These are phyloP conservation scores for Crotophaga sulcirostris DNA, from an alignment of 2,113 vertebrate species.

Conservation along the genomic window DNA sequence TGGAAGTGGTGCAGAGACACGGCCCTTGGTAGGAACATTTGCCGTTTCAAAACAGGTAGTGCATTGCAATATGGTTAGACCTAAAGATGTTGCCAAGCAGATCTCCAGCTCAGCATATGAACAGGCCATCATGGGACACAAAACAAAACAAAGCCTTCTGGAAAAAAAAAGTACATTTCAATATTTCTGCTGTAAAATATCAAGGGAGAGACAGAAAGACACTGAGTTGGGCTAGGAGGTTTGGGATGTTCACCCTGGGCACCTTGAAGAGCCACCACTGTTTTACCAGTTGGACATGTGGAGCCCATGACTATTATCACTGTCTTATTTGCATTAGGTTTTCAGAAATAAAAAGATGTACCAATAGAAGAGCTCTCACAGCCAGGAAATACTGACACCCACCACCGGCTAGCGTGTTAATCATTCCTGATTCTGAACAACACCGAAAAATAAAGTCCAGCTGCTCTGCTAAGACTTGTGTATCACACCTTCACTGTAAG, in stretches of 20 bases:
- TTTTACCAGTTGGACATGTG: not conserved
- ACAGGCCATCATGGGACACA: not conserved
- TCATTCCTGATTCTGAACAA: not conserved
- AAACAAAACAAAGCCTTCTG: not conserved
- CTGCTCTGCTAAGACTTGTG: not conserved
- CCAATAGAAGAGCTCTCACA: not conserved
- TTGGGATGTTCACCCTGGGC: not conserved
- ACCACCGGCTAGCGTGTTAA: not conserved
- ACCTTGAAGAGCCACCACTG: not conserved
- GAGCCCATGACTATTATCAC: not conserved
- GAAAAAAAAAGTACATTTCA: not conserved
- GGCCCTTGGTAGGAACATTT: not conserved
- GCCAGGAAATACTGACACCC: slow-evolving; percentile 11
- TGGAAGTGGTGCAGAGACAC: not conserved
- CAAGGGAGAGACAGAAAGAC: not conserved
- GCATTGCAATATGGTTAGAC: not conserved
- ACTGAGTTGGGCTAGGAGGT: not conserved
- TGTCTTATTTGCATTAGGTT: not conserved
- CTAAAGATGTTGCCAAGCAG: not conserved
- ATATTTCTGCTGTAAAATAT: not conserved
- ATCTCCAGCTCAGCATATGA: not conserved
- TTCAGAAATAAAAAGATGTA: not conserved
- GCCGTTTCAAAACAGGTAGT: not conserved
- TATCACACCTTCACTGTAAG: slow-evolving; percentile 39
- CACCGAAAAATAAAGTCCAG: not conserved